Evolutionary conservation across 1,140 invertebrate genomes (phyloP), one percentile per base, ranked within the genome.

Genomic region (Drosophila eugracilis): DNA sequence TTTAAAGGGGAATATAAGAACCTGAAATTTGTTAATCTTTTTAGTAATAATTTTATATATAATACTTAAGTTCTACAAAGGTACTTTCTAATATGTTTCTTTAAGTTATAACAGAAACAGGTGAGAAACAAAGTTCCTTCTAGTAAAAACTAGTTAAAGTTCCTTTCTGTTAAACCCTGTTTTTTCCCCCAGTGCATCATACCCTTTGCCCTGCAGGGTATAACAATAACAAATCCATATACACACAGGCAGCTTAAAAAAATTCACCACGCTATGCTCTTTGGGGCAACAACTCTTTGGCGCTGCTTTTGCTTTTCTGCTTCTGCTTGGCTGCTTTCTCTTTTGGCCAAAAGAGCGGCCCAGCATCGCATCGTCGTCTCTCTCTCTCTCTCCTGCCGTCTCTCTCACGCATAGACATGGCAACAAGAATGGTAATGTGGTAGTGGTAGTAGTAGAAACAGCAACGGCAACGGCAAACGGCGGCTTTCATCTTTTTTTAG

Each of bases 251-350:
- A 44, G 32, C 28, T 47, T 32, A 59, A 58, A 66, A 60, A 77
- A 81, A 85, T 53, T 85, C 81, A 85, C 81, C 81, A 85, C 81
- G 55, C 59, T 77, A 5, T 60, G 67, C 81, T 86, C 76, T 77
- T 75, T 57, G 75, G 42, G 71, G 14, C 41, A 45, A 47, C 53
- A 84, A 86, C 81, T 85, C 76, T 79, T 85, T 85, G 74, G 36
- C 48, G 19, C 45, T 45, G 69, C 49, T 24, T 26, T 45, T 48
- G 32, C 49, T 30, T 26, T 45, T 49, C 36, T 39, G 34, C 62
- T 52, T 36, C 41, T 58, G 50, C 49, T 48, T 74, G 15, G 41
- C 26, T 63, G 62, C 32, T 72, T 72, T 72, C 69, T 47, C 45
- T 78, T 72, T 55, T 24, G 57, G 41, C 65, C 62, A 75, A 63